Percentiles rank a stretch among this genome's conserved stretches.
Evolutionary conservation across 2,797 vertebrate genomes (phyloP).

Genomic region (Astyanax mexicanus): DNA sequence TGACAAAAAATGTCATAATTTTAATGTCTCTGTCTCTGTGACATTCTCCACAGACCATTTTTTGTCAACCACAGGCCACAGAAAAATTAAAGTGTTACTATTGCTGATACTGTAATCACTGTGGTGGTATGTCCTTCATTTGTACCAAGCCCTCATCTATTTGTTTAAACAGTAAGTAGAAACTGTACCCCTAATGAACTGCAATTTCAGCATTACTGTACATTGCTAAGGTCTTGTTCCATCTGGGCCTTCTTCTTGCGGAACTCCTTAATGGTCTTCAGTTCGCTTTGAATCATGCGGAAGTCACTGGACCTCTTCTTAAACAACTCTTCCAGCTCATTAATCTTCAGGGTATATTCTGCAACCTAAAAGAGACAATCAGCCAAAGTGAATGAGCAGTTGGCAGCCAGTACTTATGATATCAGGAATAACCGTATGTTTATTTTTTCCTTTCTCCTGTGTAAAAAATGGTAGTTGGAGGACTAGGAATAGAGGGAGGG

Average conservation of each 20-base stretch:
- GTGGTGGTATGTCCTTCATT: background rate
- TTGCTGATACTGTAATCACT: background rate
- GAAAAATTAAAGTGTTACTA: background rate
- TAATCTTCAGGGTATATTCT: slow-evolving; percentile 74
- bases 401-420: slow-evolving; percentile 31
- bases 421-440: background rate
- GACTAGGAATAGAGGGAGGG: slow-evolving; percentile 56
- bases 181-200: slow-evolving; percentile 59
- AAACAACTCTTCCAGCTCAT: slow-evolving; percentile 80
- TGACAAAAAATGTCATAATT: no score
- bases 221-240: slow-evolving; percentile 85
- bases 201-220: slow-evolving; percentile 54
- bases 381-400: slow-evolving; percentile 21
- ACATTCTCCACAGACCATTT: background rate
- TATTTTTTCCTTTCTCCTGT: slow-evolving; percentile 3
- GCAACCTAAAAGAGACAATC: slow-evolving; percentile 70
- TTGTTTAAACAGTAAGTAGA: slow-evolving; percentile 60
- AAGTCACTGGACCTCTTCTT: slow-evolving; percentile 80
- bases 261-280: slow-evolving; percentile 56
- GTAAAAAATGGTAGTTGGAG: slow-evolving; percentile 38
- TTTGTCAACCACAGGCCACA: background rate
- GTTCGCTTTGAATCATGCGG: slow-evolving; percentile 67
- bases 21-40: no score
- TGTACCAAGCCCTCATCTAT: slow-evolving; percentile 65
- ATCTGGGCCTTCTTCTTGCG: slow-evolving; percentile 74